Base-by-base conservation (phyloP, 2,888 invertebrate genomes). In the Pantelozetes paolii region DNA sequence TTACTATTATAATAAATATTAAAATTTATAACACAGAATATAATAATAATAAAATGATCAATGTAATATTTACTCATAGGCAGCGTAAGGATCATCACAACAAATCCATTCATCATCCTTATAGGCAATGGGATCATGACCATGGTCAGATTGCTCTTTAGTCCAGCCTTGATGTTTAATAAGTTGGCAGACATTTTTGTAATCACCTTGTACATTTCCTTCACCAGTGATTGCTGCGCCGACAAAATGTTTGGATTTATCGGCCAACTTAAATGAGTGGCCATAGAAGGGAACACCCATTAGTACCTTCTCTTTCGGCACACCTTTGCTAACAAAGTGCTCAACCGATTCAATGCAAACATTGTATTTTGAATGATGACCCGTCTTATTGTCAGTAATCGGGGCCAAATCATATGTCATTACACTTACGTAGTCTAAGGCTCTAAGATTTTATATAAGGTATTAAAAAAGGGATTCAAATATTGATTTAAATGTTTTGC, bases 11-110 rank as follows among this genome's bases (percentile, higher is more conserved):
- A n/a, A n/a, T n/a, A n/a, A n/a, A n/a, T n/a, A n/a, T n/a, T n/a
- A n/a, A n/a, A n/a, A n/a, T n/a, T n/a, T n/a, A n/a, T 40, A 40
- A 40, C 6, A 9, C 40, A 40, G 40, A 40, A 40, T 40, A 40
- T 9, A 40, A 40, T 40, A 48, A 20, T 48, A 13, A 28, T 2
- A 36, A 2, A 2, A 1, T 1, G 13, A 57, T 6, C 11, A 3
- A 20, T 54, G 9, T 23, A 13, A 20, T 9, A 57, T 20, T 32
- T 11, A 62, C 62, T 62, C 32, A 32, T 32, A 62, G 18, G 57
- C 71, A n/a, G 45, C 50, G 30, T 71, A 30, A 11, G 54, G 71
- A 18, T 71, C 71, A 28, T 71, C 71, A n/a, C 57, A 71, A 6
- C 71, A 30, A n/a, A 71, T 20, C 71, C 71, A 71, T 1, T 18